These are phyloP conservation scores for Phyllotreta striolata DNA, from an alignment of 2,888 invertebrate species.

Conservation along the genomic window DNA sequence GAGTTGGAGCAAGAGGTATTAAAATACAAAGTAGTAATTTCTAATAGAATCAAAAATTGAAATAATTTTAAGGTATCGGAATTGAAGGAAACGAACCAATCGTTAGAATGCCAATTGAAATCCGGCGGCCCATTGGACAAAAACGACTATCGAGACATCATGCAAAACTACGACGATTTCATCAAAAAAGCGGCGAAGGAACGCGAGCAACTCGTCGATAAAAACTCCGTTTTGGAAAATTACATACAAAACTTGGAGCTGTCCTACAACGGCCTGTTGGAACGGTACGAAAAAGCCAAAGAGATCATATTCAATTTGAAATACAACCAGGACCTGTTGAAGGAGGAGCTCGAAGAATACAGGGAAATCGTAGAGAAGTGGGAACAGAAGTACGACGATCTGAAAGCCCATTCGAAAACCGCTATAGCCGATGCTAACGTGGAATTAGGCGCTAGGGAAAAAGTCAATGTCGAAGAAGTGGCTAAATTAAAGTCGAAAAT, in stretches of 20 bases:
- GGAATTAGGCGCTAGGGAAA: constrained; percentile 46
- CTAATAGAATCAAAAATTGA: no score
- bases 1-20: constrained; percentile 42
- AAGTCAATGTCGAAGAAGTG: constrained; percentile 50
- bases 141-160: constrained; percentile 43
- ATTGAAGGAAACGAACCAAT: constrained; percentile 40
- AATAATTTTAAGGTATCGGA: constrained; percentile 24
- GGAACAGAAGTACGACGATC: constrained; percentile 47
- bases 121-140: constrained; percentile 34
- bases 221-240: constrained; percentile 45
- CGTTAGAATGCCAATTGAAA: constrained; percentile 34
- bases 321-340: constrained; percentile 51
- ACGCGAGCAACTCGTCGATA: constrained; percentile 46
- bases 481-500: constrained; percentile 51
- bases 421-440: constrained; percentile 50
- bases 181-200: constrained; percentile 51
- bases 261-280: constrained; percentile 53
- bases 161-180: constrained; percentile 52
- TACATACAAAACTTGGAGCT: constrained; percentile 54
- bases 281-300: constrained; percentile 55
- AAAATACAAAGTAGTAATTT: not conserved
- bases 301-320: constrained; percentile 51
- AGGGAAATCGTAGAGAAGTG: constrained; percentile 45
- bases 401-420: constrained; percentile 49
- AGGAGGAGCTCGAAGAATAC: constrained; percentile 49